Evolutionary conservation across 2,797 vertebrate species (phyloP), one percentile per base, ranked within the genome.

Genomic region (Nyctalus aviator): DNA sequence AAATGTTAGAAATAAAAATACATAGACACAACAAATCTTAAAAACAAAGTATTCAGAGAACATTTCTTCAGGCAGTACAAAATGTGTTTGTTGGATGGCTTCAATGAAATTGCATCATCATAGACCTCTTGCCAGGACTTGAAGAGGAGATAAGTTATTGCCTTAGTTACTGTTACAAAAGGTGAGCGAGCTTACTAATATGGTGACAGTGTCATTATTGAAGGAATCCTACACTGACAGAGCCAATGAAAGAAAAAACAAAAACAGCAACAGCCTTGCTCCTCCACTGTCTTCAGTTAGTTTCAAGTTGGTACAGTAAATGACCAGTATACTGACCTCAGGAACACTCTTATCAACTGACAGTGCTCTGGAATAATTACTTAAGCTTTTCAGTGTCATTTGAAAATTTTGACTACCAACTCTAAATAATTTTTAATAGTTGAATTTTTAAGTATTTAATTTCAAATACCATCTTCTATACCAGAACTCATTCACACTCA

Each of bases 261-360:
- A 48, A 10, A 64, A 57, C 35, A 93, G 30, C 66, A 81, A 69
- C 15, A 4, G 55, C 37, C 85, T 78, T 73, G 69, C 32, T 92
- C 44, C 44, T 88, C 35, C 27, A 59, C 27, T 50, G 59, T 66
- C 68, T 90, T 87, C 72, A 64, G 11, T 21, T 75, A 46, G 59
- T 48, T 91, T 78, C 48, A 81, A 32, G 55, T 90, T 94, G 69
- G 21, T 76, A 72, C 23, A 77, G 17, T 48, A 88, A 91, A n/a
- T 68, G n/a, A 27, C 44, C 21, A 64, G 14, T 69, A 14, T 35
- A 85, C 44, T 9, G 11, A 83, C 48, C 46, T 71, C 9, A 69
- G 64, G 72, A 81, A 35, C 30, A 55, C 7, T 48, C 57, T 41
- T n/a, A 37, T n/a, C 50, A 77, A 35, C n/a, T n/a, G 23, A n/a